phyloP scores from a whole-genome alignment of 1,140 invertebrate species.

The Anoplophora glabripennis region DNA sequence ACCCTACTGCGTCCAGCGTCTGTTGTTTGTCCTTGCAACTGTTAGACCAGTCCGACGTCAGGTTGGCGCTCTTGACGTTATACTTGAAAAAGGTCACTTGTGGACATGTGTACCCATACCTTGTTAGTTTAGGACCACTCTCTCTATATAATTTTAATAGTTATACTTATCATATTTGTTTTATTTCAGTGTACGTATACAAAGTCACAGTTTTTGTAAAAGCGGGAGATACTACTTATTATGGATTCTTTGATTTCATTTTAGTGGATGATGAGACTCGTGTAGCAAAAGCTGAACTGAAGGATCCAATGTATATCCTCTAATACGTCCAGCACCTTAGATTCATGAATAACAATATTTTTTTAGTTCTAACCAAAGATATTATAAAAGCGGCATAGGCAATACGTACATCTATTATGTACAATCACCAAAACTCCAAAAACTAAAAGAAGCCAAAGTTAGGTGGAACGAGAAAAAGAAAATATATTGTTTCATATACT shows the following conservation, averaged over 20 bases:
- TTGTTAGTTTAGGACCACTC: too few species aligned
- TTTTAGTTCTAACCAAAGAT: neutral
- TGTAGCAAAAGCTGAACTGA: conserved; percentile 23
- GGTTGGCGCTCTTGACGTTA: too few species aligned
- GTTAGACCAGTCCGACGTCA: too few species aligned
- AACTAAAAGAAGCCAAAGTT: conserved; percentile 37
- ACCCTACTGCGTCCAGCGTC: too few species aligned
- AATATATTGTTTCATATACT: conserved; percentile 25
- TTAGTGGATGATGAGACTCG: conserved; percentile 35
- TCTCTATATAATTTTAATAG: neutral
- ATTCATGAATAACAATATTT: neutral
- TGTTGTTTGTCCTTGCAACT: too few species aligned
- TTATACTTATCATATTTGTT: neutral
- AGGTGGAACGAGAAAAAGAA: conserved; percentile 35
- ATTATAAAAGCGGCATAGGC: conserved; percentile 4
- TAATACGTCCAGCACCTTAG: neutral
- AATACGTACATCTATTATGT: conserved; percentile 41
- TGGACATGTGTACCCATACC: too few species aligned
- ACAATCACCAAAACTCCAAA: conserved; percentile 26
- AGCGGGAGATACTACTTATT: conserved; percentile 10
- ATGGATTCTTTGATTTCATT: conserved; percentile 40
- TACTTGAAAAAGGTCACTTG: too few species aligned
- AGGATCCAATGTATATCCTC: neutral
- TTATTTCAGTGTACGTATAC: conserved; percentile 33
- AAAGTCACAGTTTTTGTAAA: conserved; percentile 22